Conservation (phyloP, 2,113 vertebrate species). For the Falcunculus frontatus region DNA sequence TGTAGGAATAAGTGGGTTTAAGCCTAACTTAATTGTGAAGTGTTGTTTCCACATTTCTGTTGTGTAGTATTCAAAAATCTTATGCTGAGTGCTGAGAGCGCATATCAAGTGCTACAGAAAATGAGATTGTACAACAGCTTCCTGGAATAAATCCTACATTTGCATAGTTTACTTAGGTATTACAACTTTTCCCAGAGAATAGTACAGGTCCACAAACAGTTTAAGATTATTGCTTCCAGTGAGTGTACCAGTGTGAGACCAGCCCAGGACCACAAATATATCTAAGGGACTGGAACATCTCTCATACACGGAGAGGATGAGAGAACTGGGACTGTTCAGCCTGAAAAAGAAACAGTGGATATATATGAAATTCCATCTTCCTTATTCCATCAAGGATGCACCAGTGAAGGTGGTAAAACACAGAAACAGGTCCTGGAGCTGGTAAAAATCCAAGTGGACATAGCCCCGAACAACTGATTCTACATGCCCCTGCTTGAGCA, state of each 20-base stretch:
- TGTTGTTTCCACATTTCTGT: neutral
- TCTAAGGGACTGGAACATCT: neutral
- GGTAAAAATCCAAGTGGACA: neutral
- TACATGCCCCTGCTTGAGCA: neutral
- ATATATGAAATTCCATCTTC: neutral
- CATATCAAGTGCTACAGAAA: neutral
- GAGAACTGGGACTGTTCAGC: neutral
- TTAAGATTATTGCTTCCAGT: neutral
- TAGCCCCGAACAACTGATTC: neutral
- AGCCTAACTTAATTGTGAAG: neutral
- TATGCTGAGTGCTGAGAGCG: neutral
- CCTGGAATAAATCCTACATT: neutral
- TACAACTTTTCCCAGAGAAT: neutral
- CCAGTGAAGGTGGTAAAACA: neutral
- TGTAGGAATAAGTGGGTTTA: neutral
- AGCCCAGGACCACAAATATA: neutral
- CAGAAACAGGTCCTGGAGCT: neutral
- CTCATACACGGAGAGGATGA: neutral
- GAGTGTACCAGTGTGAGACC: too few species aligned
- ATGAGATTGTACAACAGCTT: neutral
- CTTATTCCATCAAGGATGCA: neutral
- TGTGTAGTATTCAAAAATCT: neutral
- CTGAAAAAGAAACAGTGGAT: neutral
- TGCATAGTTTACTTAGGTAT: neutral
- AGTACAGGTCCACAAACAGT: neutral